Evolutionary conservation across 2,888 invertebrate genomes (phyloP).

Genomic region (Nomada fabriciana): DNA sequence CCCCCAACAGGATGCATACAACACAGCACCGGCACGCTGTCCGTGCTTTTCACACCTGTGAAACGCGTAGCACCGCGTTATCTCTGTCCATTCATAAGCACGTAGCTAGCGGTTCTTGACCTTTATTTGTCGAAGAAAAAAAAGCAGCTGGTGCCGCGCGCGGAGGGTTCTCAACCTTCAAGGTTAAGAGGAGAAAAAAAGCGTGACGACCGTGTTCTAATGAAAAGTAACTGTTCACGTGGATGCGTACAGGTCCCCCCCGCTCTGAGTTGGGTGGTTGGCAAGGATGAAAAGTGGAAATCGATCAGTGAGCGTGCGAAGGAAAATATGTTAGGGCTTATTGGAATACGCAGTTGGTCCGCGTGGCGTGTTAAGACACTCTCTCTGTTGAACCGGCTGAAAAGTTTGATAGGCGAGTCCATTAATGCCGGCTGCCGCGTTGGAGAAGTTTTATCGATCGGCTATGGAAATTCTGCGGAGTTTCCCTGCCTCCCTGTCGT

Average conservation of each 20-base stretch:
- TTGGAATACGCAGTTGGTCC: background rate
- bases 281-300: constrained; percentile 1
- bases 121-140: background rate
- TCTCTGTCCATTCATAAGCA: constrained; percentile 11
- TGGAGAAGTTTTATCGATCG: constrained; percentile 43
- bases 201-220: background rate
- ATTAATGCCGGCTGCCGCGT: background rate
- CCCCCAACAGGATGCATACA: background rate
- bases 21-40: background rate
- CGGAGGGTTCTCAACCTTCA: background rate
- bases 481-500: background rate
- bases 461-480: constrained; percentile 37
- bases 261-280: background rate
- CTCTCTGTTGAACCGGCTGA: constrained; percentile 9
- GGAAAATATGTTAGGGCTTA: background rate
- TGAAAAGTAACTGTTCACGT: background rate
- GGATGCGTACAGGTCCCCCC: background rate
- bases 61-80: constrained; percentile 11
- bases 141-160: background rate
- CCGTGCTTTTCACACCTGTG: background rate
- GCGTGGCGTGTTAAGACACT: background rate
- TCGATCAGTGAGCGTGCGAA: constrained; percentile 1
- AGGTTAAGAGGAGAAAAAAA: background rate
- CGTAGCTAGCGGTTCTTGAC: constrained; percentile 4
- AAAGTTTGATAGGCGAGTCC: constrained; percentile 24